phyloP scores from a whole-genome alignment of 1,140 invertebrate species.

The Diachasmimorpha longicaudata region DNA sequence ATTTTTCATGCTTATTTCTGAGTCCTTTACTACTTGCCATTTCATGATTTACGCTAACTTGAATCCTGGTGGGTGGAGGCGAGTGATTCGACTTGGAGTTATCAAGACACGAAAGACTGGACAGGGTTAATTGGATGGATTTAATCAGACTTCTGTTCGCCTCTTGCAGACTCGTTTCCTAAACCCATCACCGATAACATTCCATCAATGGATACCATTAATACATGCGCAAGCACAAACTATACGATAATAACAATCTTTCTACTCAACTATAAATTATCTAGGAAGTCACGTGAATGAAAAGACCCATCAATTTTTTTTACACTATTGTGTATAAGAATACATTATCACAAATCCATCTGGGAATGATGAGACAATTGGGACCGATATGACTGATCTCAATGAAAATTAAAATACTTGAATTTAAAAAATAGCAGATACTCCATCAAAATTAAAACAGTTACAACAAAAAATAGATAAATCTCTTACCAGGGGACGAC shows the following conservation, averaged over 20 bases:
- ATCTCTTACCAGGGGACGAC: neutral
- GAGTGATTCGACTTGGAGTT: slow-evolving; percentile 45
- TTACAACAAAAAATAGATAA: no score
- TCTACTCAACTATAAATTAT: neutral
- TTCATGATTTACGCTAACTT: slow-evolving; percentile 42
- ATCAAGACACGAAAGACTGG: slow-evolving; percentile 53
- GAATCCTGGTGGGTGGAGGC: slow-evolving; percentile 53
- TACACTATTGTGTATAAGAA: no score
- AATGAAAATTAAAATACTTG: no score
- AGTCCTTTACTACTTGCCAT: slow-evolving; percentile 36
- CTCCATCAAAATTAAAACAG: neutral
- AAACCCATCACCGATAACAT: slow-evolving; percentile 45
- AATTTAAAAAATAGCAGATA: no score
- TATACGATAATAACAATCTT: neutral
- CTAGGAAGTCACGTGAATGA: neutral
- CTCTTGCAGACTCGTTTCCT: slow-evolving; percentile 48
- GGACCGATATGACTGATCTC: no score
- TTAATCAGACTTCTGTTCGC: slow-evolving; percentile 48
- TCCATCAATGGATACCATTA: slow-evolving; percentile 25
- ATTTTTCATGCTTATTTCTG: neutral
- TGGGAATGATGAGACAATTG: no score
- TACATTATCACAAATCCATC: no score
- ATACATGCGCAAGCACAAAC: neutral
- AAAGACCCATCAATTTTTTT: no score
- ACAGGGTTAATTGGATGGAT: slow-evolving; percentile 51